phyloP scores from a whole-genome alignment of 2,888 invertebrate genomes.

The Antheraea assamensis region DNA sequence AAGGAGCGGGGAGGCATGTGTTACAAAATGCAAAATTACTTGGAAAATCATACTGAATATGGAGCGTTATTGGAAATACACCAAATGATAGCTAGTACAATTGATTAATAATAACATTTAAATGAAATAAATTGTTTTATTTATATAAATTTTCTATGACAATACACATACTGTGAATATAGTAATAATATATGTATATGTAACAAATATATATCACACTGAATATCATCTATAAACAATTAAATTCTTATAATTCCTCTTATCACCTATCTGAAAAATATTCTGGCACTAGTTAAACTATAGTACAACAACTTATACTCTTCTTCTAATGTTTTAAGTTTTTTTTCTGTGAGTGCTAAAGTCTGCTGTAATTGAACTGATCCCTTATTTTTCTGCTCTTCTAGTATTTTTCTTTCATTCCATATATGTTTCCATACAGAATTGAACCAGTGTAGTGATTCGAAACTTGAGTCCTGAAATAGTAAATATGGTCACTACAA shows the following conservation, averaged over 20 bases:
- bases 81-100: conserved; percentile 41
- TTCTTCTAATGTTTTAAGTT: conserved; percentile 86
- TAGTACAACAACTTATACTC: conserved; percentile 96
- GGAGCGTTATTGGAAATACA: conserved; percentile 45
- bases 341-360: conserved; percentile 92
- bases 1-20: conserved; percentile 36
- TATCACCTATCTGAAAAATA: conserved; percentile 89
- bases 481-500: conserved; percentile 21
- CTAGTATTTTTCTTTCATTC: conserved; percentile 81
- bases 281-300: conserved; percentile 95
- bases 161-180: neutral
- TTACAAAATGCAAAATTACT: conserved; percentile 43
- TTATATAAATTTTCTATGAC: conserved; percentile 11
- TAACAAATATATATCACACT: neutral
- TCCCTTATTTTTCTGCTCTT: conserved; percentile 85
- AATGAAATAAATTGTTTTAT: conserved; percentile 23
- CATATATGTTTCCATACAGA: conserved; percentile 89
- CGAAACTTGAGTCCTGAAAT: conserved; percentile 87
- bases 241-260: neutral
- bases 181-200: neutral
- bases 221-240: neutral
- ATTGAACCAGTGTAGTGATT: conserved; percentile 97
- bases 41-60: conserved; percentile 50
- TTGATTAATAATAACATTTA: conserved; percentile 33
- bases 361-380: conserved; percentile 97